Evolutionary conservation across 2,888 invertebrate species (phyloP), one percentile per base, ranked within the genome.

Genomic region (Mythimna loreyi): DNA sequence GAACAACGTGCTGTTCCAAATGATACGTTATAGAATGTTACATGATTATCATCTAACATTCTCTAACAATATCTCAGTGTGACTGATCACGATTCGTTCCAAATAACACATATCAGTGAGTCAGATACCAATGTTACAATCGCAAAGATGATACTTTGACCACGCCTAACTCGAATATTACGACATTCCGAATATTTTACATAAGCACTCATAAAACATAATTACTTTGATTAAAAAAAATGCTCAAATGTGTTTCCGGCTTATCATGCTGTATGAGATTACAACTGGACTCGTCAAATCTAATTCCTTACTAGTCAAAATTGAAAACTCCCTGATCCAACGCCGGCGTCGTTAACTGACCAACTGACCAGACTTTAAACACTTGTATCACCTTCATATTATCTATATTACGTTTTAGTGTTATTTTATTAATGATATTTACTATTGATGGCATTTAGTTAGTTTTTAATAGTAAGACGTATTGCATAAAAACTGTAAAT

Each of bases 401-500:
- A 64, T 74, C 6, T 82, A 28, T 78, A 64, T 55, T 47, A 60
- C 72, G 40, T 64, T 8, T 45, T 64, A 65, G 25, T 65, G 52
- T 80, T 55, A 76, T 62, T 33, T 52, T 50, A 60, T 67, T 75
- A 55, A 53, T 60, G 23, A 64, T 80, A 76, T 72, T 61, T 71
- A 67, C 64, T 60, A 43, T 72, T 75, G 60, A 59, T 81, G 69
- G 68, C 67, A 81, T 81, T 81, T 73, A 78, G 69, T 66, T 72
- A 67, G 71, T 63, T 52, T 67, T 57, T 63, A 28, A 59, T 50
- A 67, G 55, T 71, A 58, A 68, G 65, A 62, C 7, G 57, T 69
- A 63, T 72, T 81, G 82, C 84, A 82, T 82, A 82, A 79, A 84
- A 84, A 82, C 72, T 78, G 75, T 71, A 49, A 40, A 61, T 30